Percentiles rank a stretch among this genome's conserved stretches.
Evolutionary conservation across 2,797 vertebrate genomes (phyloP).

Genomic region (Crenuchus spilurus): DNA sequence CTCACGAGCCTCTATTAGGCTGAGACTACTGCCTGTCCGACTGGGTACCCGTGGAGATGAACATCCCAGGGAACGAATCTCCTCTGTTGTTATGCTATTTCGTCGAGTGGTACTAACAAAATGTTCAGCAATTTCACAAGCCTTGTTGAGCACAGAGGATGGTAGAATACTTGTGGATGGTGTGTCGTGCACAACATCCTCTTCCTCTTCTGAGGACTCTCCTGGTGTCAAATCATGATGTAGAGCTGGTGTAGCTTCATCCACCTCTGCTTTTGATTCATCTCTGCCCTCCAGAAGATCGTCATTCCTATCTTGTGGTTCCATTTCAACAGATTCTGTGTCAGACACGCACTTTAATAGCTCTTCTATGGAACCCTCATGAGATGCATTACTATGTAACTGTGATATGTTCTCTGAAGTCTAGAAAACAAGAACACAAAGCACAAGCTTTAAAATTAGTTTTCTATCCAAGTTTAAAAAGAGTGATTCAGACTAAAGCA

Average conservation of each 20-base stretch:
- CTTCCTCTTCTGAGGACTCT: conserved; percentile 82
- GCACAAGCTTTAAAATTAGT: background rate
- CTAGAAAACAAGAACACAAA: conserved; percentile 3
- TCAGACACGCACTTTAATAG: conserved; percentile 52
- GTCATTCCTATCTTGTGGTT: background rate
- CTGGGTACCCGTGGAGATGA: conserved; percentile 70
- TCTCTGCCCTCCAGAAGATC: background rate
- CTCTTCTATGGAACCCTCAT: conserved; percentile 27
- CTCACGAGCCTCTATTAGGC: conserved; percentile 58
- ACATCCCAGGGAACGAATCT: conserved; percentile 64
- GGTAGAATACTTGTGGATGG: conserved; percentile 83
- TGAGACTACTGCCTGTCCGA: conserved; percentile 77
- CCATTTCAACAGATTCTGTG: background rate
- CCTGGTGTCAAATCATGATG: conserved; percentile 81
- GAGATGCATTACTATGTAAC: conserved; percentile 1
- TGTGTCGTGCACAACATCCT: conserved; percentile 44
- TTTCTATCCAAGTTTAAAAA: no score
- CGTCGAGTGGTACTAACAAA: conserved; percentile 77
- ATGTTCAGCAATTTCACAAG: conserved; percentile 85
- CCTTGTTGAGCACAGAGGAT: conserved; percentile 87
- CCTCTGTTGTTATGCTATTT: conserved; percentile 75
- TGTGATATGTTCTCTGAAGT: conserved; percentile 3
- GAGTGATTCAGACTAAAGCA: no score
- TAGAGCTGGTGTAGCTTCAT: background rate
- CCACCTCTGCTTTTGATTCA: conserved; percentile 2